Conservation (phyloP, 2,797 vertebrate species). For the Scomberomorus guttatus region DNA sequence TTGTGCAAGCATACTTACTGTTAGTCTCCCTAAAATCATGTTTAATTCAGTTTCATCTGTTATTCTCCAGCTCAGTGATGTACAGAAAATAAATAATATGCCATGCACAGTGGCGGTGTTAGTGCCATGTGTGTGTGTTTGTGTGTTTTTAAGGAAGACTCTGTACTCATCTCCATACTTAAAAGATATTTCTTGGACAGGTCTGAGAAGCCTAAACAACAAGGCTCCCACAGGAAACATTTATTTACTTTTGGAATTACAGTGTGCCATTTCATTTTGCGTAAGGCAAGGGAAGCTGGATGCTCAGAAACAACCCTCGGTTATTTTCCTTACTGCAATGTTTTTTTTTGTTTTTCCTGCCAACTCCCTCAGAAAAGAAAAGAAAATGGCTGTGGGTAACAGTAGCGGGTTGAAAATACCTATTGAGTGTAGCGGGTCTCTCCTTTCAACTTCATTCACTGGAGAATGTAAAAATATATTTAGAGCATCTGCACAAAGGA, state of each 20-base stretch:
- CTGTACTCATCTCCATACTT: constrained; percentile 34
- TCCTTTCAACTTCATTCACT: constrained; percentile 26
- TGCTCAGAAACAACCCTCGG: constrained; percentile 39
- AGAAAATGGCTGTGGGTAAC: constrained; percentile 35
- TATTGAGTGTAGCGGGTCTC: constrained; percentile 43
- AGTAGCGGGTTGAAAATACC: constrained; percentile 36
- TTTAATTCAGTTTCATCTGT: constrained; percentile 64
- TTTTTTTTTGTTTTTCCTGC: constrained; percentile 16
- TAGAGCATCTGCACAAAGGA: constrained; percentile 29
- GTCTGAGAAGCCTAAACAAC: constrained; percentile 40
- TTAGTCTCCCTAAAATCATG: constrained; percentile 44
- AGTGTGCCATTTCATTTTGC: constrained; percentile 41
- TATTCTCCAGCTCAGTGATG: constrained; percentile 38
- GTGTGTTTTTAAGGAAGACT: constrained; percentile 41
- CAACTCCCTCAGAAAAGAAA: constrained; percentile 23
- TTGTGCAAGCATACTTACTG: not conserved
- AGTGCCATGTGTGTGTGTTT: not conserved
- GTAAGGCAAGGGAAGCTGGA: not conserved
- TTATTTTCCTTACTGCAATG: constrained; percentile 37
- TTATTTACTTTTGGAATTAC: constrained; percentile 55
- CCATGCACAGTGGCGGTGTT: not conserved
- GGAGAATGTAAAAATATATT: constrained; percentile 49
- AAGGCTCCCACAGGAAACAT: constrained; percentile 36
- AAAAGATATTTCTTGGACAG: constrained; percentile 38
- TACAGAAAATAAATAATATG: constrained; percentile 46